Conservation (phyloP, 92 coral and sea anemone genomes). For the Bergia puertoricense region DNA sequence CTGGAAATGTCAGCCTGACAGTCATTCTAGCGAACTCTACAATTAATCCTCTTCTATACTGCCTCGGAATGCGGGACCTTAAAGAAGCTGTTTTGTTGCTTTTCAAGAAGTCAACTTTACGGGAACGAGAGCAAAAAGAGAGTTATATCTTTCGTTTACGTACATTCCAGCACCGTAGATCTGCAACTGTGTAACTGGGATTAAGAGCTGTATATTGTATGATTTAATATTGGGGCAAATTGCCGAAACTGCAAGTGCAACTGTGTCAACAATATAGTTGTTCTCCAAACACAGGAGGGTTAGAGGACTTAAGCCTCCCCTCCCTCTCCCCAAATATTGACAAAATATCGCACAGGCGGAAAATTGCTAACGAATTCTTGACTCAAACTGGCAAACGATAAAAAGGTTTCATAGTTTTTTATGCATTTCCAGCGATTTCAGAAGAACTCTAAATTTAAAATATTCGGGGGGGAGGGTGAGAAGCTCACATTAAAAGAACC, state of each 20-base stretch:
- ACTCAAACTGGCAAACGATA: no score
- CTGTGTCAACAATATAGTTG: neutral
- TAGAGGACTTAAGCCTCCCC: neutral
- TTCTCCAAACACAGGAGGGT: neutral
- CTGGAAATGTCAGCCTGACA: constrained; percentile 25
- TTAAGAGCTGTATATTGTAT: neutral
- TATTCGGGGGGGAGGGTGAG: no score
- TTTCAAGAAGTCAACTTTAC: neutral
- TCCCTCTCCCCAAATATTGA: no score
- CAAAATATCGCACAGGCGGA: no score
- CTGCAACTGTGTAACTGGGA: neutral
- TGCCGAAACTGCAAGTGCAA: neutral
- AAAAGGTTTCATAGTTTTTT: no score
- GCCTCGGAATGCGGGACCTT: constrained; percentile 38
- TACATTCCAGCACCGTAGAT: constrained; percentile 11
- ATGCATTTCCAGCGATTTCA: no score
- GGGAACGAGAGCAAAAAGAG: constrained; percentile 6
- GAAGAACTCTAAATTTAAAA: no score
- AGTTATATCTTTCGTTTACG: neutral
- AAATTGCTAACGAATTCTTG: no score
- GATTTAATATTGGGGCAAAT: no score
- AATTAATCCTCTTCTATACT: constrained; percentile 31
- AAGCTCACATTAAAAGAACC: no score
- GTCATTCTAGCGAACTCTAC: constrained; percentile 25
- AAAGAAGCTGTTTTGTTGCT: constrained; percentile 26